These are phyloP conservation scores for Bolinopsis microptera DNA, from an alignment of 37 sponge, comb jelly and placozoan species.

Conservation along the genomic window DNA sequence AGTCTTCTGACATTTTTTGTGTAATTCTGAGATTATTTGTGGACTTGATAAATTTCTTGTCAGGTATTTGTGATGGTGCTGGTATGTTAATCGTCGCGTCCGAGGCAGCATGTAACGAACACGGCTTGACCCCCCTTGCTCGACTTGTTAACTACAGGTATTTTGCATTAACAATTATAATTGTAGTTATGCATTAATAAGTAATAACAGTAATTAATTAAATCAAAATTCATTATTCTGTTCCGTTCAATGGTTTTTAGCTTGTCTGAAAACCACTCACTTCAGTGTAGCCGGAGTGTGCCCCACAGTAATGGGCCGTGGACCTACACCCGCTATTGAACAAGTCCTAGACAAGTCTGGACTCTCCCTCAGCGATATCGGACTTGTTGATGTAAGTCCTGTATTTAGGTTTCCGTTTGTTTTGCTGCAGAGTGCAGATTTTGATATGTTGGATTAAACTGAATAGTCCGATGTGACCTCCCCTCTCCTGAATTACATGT, in stretches of 20 bases:
- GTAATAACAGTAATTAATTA: too few species aligned
- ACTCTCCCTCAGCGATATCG: conserved; percentile 76
- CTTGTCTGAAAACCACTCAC: too few species aligned
- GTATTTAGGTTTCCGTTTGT: not conserved
- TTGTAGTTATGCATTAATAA: too few species aligned
- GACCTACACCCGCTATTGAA: conserved; percentile 87
- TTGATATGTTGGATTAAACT: too few species aligned
- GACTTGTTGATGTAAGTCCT: conserved; percentile 83
- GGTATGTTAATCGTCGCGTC: conserved; percentile 82
- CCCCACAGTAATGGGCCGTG: conserved; percentile 96
- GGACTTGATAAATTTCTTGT: not conserved
- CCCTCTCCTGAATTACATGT: too few species aligned
- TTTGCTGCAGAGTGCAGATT: not conserved
- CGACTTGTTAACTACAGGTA: conserved; percentile 76
- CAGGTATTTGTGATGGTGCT: conserved; percentile 97
- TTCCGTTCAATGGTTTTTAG: too few species aligned
- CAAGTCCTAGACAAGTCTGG: conserved; percentile 71
- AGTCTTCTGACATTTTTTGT: too few species aligned
- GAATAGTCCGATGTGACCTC: too few species aligned
- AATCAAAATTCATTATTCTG: too few species aligned
- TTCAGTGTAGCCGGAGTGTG: conserved; percentile 82
- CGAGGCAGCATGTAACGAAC: conserved; percentile 78
- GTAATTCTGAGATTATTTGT: too few species aligned
- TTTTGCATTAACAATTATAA: too few species aligned
- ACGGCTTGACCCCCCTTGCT: conserved; percentile 86